phyloP scores from a whole-genome alignment of 1,140 invertebrate genomes.

The Babylonia areolata region DNA sequence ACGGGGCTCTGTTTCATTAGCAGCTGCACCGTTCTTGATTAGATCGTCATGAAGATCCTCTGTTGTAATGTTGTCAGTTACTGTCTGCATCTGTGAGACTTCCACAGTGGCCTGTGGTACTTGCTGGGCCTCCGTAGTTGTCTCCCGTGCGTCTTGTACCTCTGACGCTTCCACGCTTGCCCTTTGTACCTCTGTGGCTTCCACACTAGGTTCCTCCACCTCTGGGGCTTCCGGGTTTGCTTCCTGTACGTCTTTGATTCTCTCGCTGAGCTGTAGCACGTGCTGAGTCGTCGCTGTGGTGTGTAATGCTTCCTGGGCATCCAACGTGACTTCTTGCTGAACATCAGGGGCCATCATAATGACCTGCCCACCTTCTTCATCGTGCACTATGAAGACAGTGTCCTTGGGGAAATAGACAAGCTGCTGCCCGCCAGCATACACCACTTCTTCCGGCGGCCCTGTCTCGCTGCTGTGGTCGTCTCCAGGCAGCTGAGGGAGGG shows the following conservation, averaged over 20 bases:
- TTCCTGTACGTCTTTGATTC: too few species aligned
- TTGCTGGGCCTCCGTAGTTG: neutral
- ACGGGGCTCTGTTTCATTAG: neutral
- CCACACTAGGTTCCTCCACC: neutral
- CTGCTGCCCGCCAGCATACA: neutral
- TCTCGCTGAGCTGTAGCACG: neutral
- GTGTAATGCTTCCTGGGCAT: neutral
- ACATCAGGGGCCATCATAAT: neutral
- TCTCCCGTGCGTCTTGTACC: neutral
- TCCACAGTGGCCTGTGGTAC: neutral
- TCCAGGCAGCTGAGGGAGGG: neutral
- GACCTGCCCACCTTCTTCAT: constrained; percentile 7
- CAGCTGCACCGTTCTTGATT: neutral
- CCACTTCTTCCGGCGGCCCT: neutral
- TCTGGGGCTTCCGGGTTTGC: neutral
- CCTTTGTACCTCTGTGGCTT: neutral
- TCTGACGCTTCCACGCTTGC: neutral
- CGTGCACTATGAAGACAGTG: constrained; percentile 7
- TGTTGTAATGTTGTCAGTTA: neutral
- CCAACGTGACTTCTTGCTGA: neutral
- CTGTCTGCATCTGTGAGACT: neutral
- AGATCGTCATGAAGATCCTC: neutral
- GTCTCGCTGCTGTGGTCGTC: neutral
- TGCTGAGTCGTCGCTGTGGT: neutral
- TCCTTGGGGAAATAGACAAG: constrained; percentile 19